Base-by-base conservation (phyloP, 2,888 invertebrate species). In the Girardia tigrina region DNA sequence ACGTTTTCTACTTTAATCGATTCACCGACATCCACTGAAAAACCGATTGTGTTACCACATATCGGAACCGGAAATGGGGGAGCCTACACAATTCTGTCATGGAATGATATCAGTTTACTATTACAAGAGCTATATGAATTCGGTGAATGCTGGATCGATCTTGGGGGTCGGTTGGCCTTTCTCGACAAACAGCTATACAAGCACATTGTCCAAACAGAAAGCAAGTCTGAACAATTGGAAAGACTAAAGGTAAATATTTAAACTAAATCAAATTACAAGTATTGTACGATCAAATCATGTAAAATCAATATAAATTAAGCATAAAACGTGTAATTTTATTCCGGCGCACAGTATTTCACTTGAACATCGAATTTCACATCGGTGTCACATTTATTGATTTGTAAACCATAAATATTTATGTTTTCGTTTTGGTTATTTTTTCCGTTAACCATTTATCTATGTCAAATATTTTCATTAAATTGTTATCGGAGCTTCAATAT, bases 81-180 rank as follows among this genome's bases (percentile, higher is more conserved):
- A 56, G 56, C 23, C 23, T 56, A 20, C n/a, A 56, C 56, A 12
- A 56, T 56, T 12, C 23, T 56, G 23, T 56, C 56, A 8, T 56
- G 4, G 4, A 56, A 56, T 56, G 56, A 56, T 20, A 56, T 56
- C 4, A 12, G 56, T 56, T 23, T 56, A 20, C 23, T 56, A n/a
- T n/a, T 56, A n/a, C 56, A 56, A 56, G 56, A 56, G 56, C 56
- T 56, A 6, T 56, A 56, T 56, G 56, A 56, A 20, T 56, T 12
- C 23, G 56, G 56, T 16, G 56, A 56, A 56, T 20, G 56, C 56
- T 56, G 56, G 56, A 56, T 56, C 23, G 56, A 56, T 6, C 23
- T 56, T 20, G 56, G 56, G n/a, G 56, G 56, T 4, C 56, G 56
- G n/a, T 20, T 56, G 56, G 56, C 56, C 4, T 56, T 56, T 56